phyloP scores from a whole-genome alignment of 2,888 invertebrate genomes.

The Phengaris alcon region DNA sequence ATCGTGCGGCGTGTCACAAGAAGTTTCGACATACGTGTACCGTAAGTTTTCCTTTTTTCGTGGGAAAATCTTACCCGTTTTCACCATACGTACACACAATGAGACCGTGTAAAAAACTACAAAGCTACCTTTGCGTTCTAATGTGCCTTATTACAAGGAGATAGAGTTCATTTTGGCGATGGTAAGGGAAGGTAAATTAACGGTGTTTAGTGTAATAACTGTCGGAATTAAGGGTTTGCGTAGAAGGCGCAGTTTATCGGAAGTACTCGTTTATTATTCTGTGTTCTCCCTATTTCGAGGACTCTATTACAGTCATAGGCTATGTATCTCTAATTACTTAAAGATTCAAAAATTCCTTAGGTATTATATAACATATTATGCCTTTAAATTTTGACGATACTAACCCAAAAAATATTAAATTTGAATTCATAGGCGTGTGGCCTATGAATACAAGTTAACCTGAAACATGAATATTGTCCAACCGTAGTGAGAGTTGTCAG shows the following conservation, averaged over 20 bases:
- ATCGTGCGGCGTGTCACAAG: constrained; percentile 51
- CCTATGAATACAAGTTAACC: too few species aligned
- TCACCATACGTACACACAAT: constrained; percentile 64
- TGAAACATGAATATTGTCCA: too few species aligned
- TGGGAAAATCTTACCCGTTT: constrained; percentile 67
- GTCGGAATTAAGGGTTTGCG: constrained; percentile 37
- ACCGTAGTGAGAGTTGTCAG: too few species aligned
- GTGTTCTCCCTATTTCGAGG: not conserved
- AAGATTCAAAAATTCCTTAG: too few species aligned
- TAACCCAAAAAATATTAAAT: too few species aligned
- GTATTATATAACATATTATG: too few species aligned
- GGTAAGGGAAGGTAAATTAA: constrained; percentile 45
- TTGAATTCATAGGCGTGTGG: too few species aligned
- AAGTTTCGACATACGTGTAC: constrained; percentile 59
- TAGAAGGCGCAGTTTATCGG: constrained; percentile 10
- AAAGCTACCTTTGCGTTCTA: constrained; percentile 39
- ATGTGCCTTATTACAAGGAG: constrained; percentile 38
- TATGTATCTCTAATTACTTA: too few species aligned
- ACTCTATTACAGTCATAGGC: too few species aligned
- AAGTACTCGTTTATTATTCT: constrained; percentile 18
- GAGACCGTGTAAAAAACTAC: constrained; percentile 46
- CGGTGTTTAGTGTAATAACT: constrained; percentile 51
- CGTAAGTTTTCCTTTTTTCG: constrained; percentile 73
- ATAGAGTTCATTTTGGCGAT: constrained; percentile 37
- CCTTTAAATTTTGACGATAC: too few species aligned